Base-by-base conservation (phyloP, 2,888 invertebrate species). In the Parthenolecanium corni region DNA sequence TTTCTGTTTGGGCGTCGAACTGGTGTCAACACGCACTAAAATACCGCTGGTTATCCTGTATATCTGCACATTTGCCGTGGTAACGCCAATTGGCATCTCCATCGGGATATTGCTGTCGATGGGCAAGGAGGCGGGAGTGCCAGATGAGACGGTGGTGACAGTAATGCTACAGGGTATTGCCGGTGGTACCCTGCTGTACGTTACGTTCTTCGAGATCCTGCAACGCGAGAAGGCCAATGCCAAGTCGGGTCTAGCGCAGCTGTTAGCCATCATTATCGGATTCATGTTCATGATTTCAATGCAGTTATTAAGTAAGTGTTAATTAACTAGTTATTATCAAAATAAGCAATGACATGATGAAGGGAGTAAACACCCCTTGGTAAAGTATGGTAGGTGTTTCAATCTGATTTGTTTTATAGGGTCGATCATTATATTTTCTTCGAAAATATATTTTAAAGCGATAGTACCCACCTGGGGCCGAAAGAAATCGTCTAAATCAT, bases 121-220 rank as follows among this genome's bases (percentile, higher is more conserved):
- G 51, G 73, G 73, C 14, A 71, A 70, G 52, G 70, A 71, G 31
- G 71, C 71, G 4, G 68, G 72, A 42, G 72, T 72, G 54, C 72
- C 74, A 62, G 70, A 74, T 4, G 74, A 74, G 2, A 73, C 78
- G 0, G 75, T 77, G 0, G 77, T 79, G 5, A 76, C 79, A 3
- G 76, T 80, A 20, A 66, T 70, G 11, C 74, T 81, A 2, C 84
- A 86, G 72, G 85, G 85, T 5, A 78, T 87, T 76, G 86, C 87
- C 0, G 83, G 84, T 54, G 88, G 88, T 5, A 88, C 88, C 0
- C 78, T 88, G 56, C 74, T 88, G 14, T 88, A 86, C 74, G 85
- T 89, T 14, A 86, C 86, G 1, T 86, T 86, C 74, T 86, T 88
- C 74, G 88, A 88, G 74, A 82, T 88, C n/a, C 76, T 88, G 16